phyloP scores from a whole-genome alignment of 2,888 invertebrate species.

The Calliopum simillimum region DNA sequence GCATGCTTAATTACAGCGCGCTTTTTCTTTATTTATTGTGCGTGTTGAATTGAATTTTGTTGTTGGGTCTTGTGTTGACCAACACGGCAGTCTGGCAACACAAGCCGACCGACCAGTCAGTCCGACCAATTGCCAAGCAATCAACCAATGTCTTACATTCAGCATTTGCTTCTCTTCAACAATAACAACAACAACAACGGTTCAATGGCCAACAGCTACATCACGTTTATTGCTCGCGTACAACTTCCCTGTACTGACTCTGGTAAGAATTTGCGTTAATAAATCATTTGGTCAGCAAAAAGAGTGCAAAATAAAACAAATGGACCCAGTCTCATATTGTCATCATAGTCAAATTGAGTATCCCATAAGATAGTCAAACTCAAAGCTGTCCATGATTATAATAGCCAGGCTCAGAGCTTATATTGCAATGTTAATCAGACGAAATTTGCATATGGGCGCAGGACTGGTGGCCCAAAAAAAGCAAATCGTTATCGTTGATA shows the following conservation, averaged over 20 bases:
- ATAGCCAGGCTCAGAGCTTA: no score
- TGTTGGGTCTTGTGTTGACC: background rate
- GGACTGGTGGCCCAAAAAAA: no score
- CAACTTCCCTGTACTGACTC: background rate
- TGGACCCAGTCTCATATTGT: background rate
- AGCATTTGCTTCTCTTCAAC: background rate
- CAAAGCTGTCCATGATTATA: no score
- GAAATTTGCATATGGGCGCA: no score
- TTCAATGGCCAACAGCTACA: slow-evolving; percentile 34
- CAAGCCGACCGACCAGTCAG: background rate
- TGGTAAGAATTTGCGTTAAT: slow-evolving; percentile 21
- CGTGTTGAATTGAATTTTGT: slow-evolving; percentile 36
- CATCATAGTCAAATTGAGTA: slow-evolving; percentile 4
- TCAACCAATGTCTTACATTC: background rate
- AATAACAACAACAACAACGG: no score
- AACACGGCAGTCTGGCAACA: slow-evolving; percentile 10
- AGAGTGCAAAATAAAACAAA: background rate
- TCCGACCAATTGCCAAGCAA: background rate
- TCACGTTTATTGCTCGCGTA: slow-evolving; percentile 19
- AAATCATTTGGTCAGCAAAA: slow-evolving; percentile 10
- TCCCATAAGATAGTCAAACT: slow-evolving; percentile 22
- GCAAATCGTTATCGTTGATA: no score
- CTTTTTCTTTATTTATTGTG: slow-evolving; percentile 34
- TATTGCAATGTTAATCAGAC: no score
- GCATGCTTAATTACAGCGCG: slow-evolving; percentile 38